Evolutionary conservation across 2,113 vertebrate genomes (phyloP), one percentile per base, ranked within the genome.

Genomic region (Naja naja): DNA sequence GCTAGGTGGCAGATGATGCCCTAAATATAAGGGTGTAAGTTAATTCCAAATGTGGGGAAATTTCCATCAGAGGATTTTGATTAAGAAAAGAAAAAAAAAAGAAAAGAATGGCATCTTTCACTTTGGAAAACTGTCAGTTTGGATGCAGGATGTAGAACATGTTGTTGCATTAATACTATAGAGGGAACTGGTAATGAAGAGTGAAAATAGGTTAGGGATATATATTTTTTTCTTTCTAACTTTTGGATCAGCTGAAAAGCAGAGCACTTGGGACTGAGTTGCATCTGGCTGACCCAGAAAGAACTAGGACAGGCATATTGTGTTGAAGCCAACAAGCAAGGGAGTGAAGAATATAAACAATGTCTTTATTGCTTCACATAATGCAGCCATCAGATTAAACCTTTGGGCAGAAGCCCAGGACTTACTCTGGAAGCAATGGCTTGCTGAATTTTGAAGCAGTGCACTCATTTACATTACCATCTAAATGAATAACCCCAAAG

Each of bases 1-100:
- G 53, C 55, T 64, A 93, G 92, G 30, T 90, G 92, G 92, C 92
- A 87, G 89, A 30, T 27, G 52, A 30, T 23, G 81, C 43, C n/a
- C 47, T 30, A 90, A 90, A 64, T 53, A 86, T 39, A 43, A 53
- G 34, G 2, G 45, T 55, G 22, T 12, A 39, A 22, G 54, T 45
- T 27, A 7, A 30, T 86, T 43, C 45, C 45, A 53, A 30, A 90
- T 45, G 53, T 30, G 52, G 53, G 27, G 34, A 47, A n/a, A 52
- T 85, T 58, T 53, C 74, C 49, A 34, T 86, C 22, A 14, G 85
- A 93, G 14, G 20, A 86, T 85, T 85, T 85, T 60, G 54, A 20
- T 49, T 34, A 54, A 85, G 89, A 47, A 86, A 49, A 27, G 56
- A n/a, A 69, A 27, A 69, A 69, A 69, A 64, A 64, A 64, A n/a